Evolutionary conservation across 2,113 vertebrate species (phyloP).

Genomic region (Megaptera novaeangliae): DNA sequence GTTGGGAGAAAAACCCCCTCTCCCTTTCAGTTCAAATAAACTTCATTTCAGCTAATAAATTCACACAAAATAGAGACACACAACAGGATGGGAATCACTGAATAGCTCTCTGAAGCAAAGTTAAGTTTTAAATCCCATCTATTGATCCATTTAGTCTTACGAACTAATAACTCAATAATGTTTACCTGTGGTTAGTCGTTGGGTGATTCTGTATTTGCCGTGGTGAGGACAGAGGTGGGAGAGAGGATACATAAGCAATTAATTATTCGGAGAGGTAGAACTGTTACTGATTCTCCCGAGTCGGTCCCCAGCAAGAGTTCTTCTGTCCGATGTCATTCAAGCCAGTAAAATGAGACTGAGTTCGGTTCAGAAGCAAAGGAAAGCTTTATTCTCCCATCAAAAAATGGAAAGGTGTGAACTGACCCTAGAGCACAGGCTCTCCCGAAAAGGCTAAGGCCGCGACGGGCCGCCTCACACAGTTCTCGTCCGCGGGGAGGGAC

Average conservation of each 20-base stretch:
- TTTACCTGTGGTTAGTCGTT: background rate
- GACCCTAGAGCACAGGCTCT: background rate
- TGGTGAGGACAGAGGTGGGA: background rate
- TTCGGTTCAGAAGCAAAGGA: background rate
- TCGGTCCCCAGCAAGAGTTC: background rate
- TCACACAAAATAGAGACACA: background rate
- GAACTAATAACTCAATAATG: background rate
- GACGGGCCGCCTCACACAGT: background rate
- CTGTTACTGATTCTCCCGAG: background rate
- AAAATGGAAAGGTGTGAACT: background rate
- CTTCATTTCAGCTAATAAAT: background rate
- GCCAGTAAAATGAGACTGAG: no score
- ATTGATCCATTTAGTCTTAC: background rate
- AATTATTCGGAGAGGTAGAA: background rate
- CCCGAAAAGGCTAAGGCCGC: rapidly evolving
- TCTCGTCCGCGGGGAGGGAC: background rate
- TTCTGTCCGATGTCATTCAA: background rate
- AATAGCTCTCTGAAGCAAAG: background rate
- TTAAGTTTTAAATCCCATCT: background rate
- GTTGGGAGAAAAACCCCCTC: rapidly evolving
- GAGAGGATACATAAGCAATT: background rate
- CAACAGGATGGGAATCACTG: background rate
- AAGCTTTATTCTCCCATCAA: background rate
- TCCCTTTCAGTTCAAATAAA: background rate
- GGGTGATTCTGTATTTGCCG: background rate